phyloP scores from a whole-genome alignment of 2,888 invertebrate genomes.

The Bembecia ichneumoniformis region DNA sequence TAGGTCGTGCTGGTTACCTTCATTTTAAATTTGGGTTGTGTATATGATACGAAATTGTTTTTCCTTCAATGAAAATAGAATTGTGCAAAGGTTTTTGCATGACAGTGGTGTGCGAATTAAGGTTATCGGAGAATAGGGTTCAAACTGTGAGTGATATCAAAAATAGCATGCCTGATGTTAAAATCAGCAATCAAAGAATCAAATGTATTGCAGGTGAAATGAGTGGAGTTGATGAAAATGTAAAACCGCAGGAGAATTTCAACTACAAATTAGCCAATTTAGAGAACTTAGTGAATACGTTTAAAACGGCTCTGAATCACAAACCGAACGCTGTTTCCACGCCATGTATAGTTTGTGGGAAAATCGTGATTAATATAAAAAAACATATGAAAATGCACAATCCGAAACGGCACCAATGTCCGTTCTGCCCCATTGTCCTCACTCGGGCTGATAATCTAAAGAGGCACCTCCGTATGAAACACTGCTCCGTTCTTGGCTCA shows the following conservation, averaged over 20 bases:
- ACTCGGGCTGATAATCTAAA: slow-evolving; percentile 79
- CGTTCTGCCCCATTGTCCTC: slow-evolving; percentile 74
- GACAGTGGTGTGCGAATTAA: slow-evolving; percentile 15
- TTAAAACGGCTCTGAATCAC: slow-evolving; percentile 40
- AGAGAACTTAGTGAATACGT: slow-evolving; percentile 51
- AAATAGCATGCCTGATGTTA: slow-evolving; percentile 14
- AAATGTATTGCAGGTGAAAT: slow-evolving; percentile 64
- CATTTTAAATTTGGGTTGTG: not conserved
- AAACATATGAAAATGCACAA: slow-evolving; percentile 78
- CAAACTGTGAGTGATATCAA: not conserved
- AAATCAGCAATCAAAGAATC: slow-evolving; percentile 36
- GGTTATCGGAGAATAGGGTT: not conserved
- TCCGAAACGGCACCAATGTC: slow-evolving; percentile 75
- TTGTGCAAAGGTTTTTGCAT: slow-evolving; percentile 4
- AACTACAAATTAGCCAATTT: slow-evolving; percentile 46
- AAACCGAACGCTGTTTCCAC: slow-evolving; percentile 52
- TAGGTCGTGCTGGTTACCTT: slow-evolving; percentile 33
- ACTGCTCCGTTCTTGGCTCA: slow-evolving; percentile 54
- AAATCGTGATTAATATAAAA: slow-evolving; percentile 77
- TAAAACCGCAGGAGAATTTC: slow-evolving; percentile 50
- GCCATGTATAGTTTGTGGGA: slow-evolving; percentile 75
- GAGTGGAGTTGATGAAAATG: slow-evolving; percentile 60
- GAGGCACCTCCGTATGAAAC: slow-evolving; percentile 76
- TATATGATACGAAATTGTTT: slow-evolving; percentile 4
- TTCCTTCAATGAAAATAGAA: not conserved